Base-by-base conservation (phyloP, 2,888 invertebrate species). In the Pherbina coryleti region DNA sequence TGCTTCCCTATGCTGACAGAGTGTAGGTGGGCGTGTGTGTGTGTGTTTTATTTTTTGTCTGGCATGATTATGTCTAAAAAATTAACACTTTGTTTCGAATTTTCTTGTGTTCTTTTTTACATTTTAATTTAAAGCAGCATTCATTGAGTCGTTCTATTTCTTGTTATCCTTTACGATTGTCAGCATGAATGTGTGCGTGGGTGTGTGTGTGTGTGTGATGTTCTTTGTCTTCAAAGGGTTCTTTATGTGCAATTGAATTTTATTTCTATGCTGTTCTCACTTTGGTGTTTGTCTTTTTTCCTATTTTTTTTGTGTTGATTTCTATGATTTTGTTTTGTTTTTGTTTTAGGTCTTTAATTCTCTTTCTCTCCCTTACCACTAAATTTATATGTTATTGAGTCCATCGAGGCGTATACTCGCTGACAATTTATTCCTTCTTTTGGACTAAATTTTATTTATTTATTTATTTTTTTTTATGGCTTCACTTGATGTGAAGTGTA, bases 31-130 rank as follows among this genome's bases (percentile, higher is more conserved):
- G 57, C 11, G 67, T 5, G 37, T 19, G n/a, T 67, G 34, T 19
- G 8, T 22, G 31, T 34, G 19, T 9, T 22, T 9, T 19, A 17
- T n/a, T 64, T 4, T 64, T 37, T 4, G 2, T 44, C 44, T 37
- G 19, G 19, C n/a, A 31, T 66, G 66, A 66, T 66, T 67, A 67
- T 37, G 67, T 31, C 37, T 67, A 37, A 67, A 67, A 67, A 67
- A 67, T 67, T 67, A 67, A 67, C 67, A 67, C 67, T 67, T 67
- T 67, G 67, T 67, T 67, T 67, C 22, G 67, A 34, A 25, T 60
- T 17, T 67, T 60, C 14, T 67, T 67, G 37, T 67, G 31, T 67
- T 37, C 19, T 19, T 67, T 34, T 37, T 5, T 19, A 37, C 37
- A 37, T 44, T n/a, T 8, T 67, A 22, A 19, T 67, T 37, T 34